A percentile compares a stretch with the other conserved stretches of the same genome.
phyloP scores from a whole-genome alignment of 2,113 vertebrate genomes.

The Aspidoscelis tigris region DNA sequence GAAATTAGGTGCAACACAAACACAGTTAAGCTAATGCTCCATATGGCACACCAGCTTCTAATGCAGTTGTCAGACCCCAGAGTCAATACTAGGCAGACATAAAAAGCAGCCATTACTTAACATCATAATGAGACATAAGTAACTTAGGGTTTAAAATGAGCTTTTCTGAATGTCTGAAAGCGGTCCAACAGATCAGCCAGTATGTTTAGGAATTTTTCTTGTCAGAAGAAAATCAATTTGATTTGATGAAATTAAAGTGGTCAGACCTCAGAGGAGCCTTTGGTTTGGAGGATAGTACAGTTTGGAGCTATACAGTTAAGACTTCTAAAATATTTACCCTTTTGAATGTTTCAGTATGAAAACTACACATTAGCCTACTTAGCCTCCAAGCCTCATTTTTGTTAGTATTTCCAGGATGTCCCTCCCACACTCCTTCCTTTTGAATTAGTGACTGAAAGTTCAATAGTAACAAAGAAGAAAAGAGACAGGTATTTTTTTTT shows the following conservation, averaged over 20 bases:
- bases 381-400: conserved; percentile 25
- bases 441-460: background rate
- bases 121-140: conserved; percentile 22
- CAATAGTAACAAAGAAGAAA: background rate
- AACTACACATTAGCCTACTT: background rate
- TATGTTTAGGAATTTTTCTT: conserved; percentile 21
- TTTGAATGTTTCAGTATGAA: conserved; percentile 1
- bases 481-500: background rate
- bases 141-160: background rate
- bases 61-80: background rate
- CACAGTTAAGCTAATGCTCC: background rate
- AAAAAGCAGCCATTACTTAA: conserved; percentile 38
- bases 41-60: conserved; percentile 11
- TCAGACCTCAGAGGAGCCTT: conserved; percentile 22
- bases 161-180: background rate
- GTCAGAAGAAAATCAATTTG: conserved; percentile 24
- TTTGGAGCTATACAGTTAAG: background rate
- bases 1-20: background rate
- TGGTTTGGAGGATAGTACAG: conserved; percentile 28
- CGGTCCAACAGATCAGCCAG: background rate
- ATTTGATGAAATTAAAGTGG: conserved; percentile 27
- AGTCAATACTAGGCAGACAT: background rate
- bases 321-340: conserved; percentile 34
- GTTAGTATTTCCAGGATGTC: background rate
- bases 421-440: conserved; percentile 28